Conservation (phyloP, 2,113 vertebrate genomes). For the Macroglossus sobrinus region DNA sequence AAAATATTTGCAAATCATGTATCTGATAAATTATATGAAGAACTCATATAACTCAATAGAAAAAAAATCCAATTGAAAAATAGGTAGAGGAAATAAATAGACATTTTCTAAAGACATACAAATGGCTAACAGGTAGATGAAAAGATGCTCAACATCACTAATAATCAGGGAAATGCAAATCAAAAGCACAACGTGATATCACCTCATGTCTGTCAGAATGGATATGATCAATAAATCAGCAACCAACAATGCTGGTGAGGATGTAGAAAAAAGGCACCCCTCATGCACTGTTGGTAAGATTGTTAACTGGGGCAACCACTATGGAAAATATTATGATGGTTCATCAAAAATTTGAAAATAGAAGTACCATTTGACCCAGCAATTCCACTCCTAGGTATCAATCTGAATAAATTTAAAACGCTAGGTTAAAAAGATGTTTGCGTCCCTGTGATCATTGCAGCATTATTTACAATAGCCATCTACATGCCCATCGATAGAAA, state of each 20-base stretch:
- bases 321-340: neutral
- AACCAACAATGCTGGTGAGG: neutral
- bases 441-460: neutral
- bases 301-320: neutral
- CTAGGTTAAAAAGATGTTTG: neutral
- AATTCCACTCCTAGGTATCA: neutral
- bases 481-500: neutral
- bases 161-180: neutral
- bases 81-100: neutral
- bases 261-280: neutral
- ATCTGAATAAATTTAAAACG: neutral
- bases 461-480: neutral
- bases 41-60: neutral
- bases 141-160: neutral
- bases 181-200: neutral
- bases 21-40: neutral
- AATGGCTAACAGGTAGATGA: neutral
- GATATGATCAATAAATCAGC: neutral
- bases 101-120: neutral
- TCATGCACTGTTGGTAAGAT: neutral
- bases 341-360: neutral
- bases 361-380: neutral
- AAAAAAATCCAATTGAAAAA: neutral
- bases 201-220: neutral
- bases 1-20: neutral